Percentiles rank a stretch among this genome's conserved stretches.
phyloP scores from a whole-genome alignment of 2,113 vertebrate genomes.

The Festucalex cinctus region DNA sequence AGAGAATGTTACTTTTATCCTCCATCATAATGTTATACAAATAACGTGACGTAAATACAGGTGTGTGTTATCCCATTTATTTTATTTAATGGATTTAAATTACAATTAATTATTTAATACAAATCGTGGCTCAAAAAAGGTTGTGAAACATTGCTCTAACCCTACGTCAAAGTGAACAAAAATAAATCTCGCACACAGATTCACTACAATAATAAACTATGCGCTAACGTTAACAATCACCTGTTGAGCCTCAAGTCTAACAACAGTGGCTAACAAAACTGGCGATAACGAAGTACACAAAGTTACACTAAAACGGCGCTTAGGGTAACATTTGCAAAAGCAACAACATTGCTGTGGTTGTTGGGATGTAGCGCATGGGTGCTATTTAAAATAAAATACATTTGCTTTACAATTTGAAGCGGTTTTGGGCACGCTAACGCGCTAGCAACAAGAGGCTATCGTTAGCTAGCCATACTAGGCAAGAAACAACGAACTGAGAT shows the following conservation, averaged over 20 bases:
- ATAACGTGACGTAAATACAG: not conserved
- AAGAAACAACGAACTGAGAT: not conserved
- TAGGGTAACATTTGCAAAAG: not conserved
- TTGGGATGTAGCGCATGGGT: not conserved
- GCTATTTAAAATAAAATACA: slow-evolving; percentile 6
- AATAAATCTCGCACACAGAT: not conserved
- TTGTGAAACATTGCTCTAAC: not conserved
- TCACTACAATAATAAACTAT: not conserved
- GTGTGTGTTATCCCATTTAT: not conserved
- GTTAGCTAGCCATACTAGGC: slow-evolving; percentile 11
- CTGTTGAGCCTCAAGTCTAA: slow-evolving; percentile 57
- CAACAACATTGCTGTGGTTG: not conserved
- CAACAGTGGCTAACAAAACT: slow-evolving; percentile 1
- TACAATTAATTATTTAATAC: not conserved
- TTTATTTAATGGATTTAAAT: not conserved
- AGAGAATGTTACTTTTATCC: not conserved
- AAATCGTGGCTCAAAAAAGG: not conserved
- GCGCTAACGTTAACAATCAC: slow-evolving; percentile 53
- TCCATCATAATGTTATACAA: not conserved
- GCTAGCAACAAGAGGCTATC: slow-evolving; percentile 42
- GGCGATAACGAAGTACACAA: not conserved
- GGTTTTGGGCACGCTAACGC: slow-evolving; percentile 25
- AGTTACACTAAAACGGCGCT: not conserved
- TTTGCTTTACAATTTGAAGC: slow-evolving; percentile 22
- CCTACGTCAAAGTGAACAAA: not conserved